Evolutionary conservation across 2,888 invertebrate genomes (phyloP).

Genomic region (Cylloceria caligata): DNA sequence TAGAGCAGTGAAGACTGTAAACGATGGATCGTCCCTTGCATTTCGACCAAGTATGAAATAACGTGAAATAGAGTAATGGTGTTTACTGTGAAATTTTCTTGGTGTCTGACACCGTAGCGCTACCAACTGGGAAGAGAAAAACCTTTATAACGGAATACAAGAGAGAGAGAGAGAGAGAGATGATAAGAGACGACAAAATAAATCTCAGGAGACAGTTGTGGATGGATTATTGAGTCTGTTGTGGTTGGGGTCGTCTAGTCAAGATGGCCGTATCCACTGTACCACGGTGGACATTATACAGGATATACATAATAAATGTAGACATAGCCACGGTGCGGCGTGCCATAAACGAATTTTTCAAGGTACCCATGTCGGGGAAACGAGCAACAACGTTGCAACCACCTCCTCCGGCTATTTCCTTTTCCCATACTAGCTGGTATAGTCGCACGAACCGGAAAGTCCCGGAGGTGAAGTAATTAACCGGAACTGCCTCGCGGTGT

Average conservation of each 20-base stretch:
- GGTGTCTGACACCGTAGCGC: conserved; percentile 13
- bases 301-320: conserved; percentile 23
- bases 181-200: conserved; percentile 41
- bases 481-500: conserved; percentile 58
- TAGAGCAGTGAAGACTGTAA: conserved; percentile 15
- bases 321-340: conserved; percentile 33
- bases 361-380: conserved; percentile 35
- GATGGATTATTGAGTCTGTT: conserved; percentile 18
- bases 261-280: not conserved
- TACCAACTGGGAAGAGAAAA: conserved; percentile 23
- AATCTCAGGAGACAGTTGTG: conserved; percentile 29
- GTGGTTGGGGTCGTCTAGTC: not conserved
- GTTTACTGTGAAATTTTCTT: conserved; percentile 49
- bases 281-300: not conserved
- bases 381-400: conserved; percentile 21
- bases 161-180: conserved; percentile 7
- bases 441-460: conserved; percentile 54
- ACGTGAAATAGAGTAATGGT: conserved; percentile 58
- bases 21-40: conserved; percentile 14
- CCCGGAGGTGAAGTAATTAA: conserved; percentile 62
- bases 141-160: conserved; percentile 27
- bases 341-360: conserved; percentile 61
- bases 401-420: conserved; percentile 1
- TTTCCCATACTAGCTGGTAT: conserved; percentile 27
- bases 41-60: conserved; percentile 22